These are phyloP conservation scores for Sphinx pinastri DNA, from an alignment of 2,888 invertebrate genomes.

Conservation along the genomic window DNA sequence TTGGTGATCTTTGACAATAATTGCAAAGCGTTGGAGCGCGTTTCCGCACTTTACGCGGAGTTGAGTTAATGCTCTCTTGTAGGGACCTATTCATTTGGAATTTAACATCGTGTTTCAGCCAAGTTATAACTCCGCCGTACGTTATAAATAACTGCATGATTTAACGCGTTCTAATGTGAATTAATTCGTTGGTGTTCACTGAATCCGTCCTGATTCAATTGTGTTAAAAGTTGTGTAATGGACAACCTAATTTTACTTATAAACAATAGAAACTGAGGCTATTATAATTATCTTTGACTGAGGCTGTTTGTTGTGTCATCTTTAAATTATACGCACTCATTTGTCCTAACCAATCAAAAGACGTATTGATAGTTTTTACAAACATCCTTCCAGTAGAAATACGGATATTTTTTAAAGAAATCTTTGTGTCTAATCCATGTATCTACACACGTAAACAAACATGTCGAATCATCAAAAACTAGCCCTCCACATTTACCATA, in stretches of 20 bases:
- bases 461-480: constrained; percentile 35
- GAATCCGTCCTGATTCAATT: constrained; percentile 41
- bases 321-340: no score
- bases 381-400: no score
- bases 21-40: constrained; percentile 62
- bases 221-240: constrained; percentile 9
- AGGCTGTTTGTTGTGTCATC: no score
- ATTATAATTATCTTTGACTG: no score
- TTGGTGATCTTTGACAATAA: constrained; percentile 64
- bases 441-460: constrained; percentile 1
- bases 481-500: constrained; percentile 63
- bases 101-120: constrained; percentile 62
- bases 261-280: not conserved
- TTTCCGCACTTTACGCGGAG: constrained; percentile 64
- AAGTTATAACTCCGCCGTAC: constrained; percentile 56
- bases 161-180: constrained; percentile 60
- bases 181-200: constrained; percentile 59
- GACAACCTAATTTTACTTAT: constrained; percentile 1
- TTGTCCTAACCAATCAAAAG: no score
- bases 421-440: no score
- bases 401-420: no score
- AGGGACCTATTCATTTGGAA: constrained; percentile 71
- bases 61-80: constrained; percentile 69
- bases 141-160: constrained; percentile 67
- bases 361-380: no score